phyloP scores from a whole-genome alignment of 2,888 invertebrate species.

The Petrophora chlorosata region DNA sequence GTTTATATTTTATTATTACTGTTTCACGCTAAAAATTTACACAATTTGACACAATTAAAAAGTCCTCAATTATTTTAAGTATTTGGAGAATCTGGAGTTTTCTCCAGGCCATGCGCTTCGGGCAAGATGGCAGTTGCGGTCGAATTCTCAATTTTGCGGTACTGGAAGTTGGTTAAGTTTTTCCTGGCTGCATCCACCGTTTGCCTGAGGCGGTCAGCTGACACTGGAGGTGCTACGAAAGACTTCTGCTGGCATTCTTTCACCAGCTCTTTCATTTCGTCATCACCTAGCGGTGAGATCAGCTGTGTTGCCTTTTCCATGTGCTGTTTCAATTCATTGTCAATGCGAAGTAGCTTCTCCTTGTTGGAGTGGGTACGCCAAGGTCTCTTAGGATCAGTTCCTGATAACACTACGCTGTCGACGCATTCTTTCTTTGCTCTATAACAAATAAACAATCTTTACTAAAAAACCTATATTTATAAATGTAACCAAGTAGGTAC shows the following conservation, averaged over 20 bases:
- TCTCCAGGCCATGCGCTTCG: conserved; percentile 48
- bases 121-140: conserved; percentile 66
- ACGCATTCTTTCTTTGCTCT: conserved; percentile 50
- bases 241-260: conserved; percentile 55
- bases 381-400: conserved; percentile 63
- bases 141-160: conserved; percentile 60
- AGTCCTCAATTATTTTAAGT: conserved; percentile 5
- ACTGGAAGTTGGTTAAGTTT: conserved; percentile 70
- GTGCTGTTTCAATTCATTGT: conserved; percentile 66
- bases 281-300: conserved; percentile 56
- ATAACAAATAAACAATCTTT: too few relatives aligned
- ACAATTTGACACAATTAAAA: conserved; percentile 7
- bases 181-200: conserved; percentile 68
- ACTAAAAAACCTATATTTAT: too few relatives aligned
- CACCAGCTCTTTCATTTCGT: conserved; percentile 60
- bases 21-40: neutral
- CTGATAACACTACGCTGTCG: conserved; percentile 34
- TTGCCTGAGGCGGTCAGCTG: conserved; percentile 52
- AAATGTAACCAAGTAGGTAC: too few relatives aligned
- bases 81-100: conserved; percentile 10
- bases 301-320: conserved; percentile 52
- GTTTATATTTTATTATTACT: neutral
- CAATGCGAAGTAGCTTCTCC: conserved; percentile 67
- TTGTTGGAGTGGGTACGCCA: conserved; percentile 71
- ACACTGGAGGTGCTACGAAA: conserved; percentile 39